Evolutionary conservation across 2,113 vertebrate species (phyloP).

Genomic region (Lampris incognitus): DNA sequence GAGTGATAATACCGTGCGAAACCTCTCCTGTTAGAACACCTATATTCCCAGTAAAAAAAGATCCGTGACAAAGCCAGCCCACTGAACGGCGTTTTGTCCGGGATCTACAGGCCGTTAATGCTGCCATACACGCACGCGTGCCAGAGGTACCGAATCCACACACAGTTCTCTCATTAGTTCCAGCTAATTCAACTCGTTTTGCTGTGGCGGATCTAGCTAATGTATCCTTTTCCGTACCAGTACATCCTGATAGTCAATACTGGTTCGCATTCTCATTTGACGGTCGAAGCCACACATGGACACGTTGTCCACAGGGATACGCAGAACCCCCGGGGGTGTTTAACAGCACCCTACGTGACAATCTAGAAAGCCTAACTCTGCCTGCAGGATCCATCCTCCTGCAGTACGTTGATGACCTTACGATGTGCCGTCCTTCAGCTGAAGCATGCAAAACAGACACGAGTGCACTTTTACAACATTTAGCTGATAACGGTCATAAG

Average conservation of each 20-base stretch:
- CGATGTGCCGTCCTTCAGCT: not conserved
- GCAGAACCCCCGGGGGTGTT: not conserved
- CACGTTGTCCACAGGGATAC: not conserved
- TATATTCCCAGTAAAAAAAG: too few species aligned
- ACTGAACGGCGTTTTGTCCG: too few species aligned
- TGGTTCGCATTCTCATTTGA: conserved; percentile 2
- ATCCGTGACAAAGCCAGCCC: too few species aligned
- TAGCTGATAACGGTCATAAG: not conserved
- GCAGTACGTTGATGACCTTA: too few species aligned
- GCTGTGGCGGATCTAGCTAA: not conserved
- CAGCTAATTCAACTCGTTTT: not conserved
- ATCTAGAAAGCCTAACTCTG: not conserved
- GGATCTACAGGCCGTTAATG: too few species aligned
- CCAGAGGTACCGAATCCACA: not conserved
- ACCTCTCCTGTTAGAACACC: too few species aligned
- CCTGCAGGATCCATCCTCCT: not conserved
- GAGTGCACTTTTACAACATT: not conserved
- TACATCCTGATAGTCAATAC: not conserved
- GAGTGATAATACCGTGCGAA: too few species aligned
- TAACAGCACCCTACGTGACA: not conserved
- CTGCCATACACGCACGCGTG: too few species aligned
- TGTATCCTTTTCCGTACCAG: conserved; percentile 1
- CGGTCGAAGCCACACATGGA: not conserved
- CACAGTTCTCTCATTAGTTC: not conserved
- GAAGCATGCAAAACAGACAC: not conserved